Base-by-base conservation (phyloP, 2,797 vertebrate species). In the Lophius americanus region DNA sequence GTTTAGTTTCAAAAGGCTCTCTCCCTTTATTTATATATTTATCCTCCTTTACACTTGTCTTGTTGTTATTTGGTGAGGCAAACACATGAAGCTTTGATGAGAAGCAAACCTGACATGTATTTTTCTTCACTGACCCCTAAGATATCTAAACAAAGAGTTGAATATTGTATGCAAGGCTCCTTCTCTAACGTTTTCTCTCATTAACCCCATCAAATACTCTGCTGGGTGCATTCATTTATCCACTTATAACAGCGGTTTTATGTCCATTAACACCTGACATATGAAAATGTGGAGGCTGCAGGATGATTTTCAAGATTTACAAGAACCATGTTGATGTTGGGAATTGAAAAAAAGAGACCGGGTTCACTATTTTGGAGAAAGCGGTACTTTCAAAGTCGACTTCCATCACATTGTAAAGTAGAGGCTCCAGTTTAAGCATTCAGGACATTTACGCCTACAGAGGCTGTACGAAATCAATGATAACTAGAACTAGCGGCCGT, bases 1-100 rank as follows among this genome's bases (percentile, higher is more conserved):
- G 90, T 90, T 90, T 89, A 91, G 87, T 93, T 94, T 93, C 85
- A 92, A 91, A 93, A 93, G 89, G 85, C 88, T 92, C 89, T 92
- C 86, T 91, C 83, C 67, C 55, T 64, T 90, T 90, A 87, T 91
- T 90, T 91, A 90, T 89, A 88, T 83, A 80, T 81, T 82, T 87
- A 74, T 69, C 38, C 80, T 82, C 86, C 87, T 88, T 82, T 87
- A 87, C 79, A 87, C 89, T 93, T 86, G 90, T 92, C 91, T 92
- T 90, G 90, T 89, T 92, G 90, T 91, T 92, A 89, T 92, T 91
- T 92, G 85, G 83, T 58, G 86, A 85, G 64, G 83, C 78, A 69
- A 92, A 91, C 75, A 60, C 85, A 92, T 91, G 83, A 90, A 92
- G 91, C 88, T 92, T 93, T 92, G 90, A 93, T 92, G 91, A 86